These are phyloP conservation scores for Alectura lathami DNA, from an alignment of 2,113 vertebrate genomes.

Conservation along the genomic window DNA sequence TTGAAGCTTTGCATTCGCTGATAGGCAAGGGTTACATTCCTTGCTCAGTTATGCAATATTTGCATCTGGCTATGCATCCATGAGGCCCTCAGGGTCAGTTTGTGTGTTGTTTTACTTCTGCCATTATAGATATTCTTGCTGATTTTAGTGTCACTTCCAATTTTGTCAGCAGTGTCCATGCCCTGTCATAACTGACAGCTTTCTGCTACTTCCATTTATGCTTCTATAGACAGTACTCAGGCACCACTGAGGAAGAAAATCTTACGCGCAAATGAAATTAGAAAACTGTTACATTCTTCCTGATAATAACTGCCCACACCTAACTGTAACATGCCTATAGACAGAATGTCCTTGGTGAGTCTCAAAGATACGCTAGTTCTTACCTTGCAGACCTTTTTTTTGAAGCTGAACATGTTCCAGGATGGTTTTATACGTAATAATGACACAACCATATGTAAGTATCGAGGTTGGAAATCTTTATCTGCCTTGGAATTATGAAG, in stretches of 20 bases:
- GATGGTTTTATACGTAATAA: background rate
- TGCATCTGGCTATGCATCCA: background rate
- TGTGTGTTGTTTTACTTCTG: background rate
- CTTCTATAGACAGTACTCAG: background rate
- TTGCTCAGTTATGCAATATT: background rate
- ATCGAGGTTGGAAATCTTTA: background rate
- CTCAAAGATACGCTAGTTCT: background rate
- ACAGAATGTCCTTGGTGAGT: background rate
- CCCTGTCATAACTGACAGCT: background rate
- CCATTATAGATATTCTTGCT: background rate
- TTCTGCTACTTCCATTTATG: background rate
- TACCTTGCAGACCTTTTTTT: background rate
- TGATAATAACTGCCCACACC: background rate
- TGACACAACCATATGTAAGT: background rate
- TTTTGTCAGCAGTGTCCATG: background rate
- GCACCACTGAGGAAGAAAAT: background rate
- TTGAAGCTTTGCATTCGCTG: background rate
- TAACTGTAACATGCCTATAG: background rate
- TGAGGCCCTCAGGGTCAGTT: background rate
- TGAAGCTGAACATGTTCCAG: background rate
- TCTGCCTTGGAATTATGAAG: background rate
- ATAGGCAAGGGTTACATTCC: background rate
- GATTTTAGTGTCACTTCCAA: background rate
- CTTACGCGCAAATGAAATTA: background rate
- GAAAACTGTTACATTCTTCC: background rate